Percentiles rank a stretch among this genome's conserved stretches.
These are phyloP conservation scores for Macrosiphum euphorbiae DNA, from an alignment of 2,888 invertebrate genomes.

Conservation along the genomic window DNA sequence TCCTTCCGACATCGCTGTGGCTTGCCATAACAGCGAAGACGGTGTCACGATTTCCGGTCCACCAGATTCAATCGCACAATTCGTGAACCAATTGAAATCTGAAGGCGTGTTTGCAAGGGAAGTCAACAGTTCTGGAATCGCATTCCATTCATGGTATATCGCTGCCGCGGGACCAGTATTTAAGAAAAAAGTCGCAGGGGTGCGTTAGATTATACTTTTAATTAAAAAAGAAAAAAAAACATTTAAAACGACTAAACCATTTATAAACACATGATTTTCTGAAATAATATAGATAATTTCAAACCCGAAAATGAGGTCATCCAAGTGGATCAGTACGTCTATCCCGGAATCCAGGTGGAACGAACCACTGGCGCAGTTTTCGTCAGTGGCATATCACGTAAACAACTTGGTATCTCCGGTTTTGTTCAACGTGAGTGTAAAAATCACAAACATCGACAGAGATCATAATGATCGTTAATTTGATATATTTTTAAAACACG, in stretches of 20 bases:
- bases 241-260: neutral
- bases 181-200: constrained; percentile 79
- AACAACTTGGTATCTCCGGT: constrained; percentile 96
- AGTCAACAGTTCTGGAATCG: constrained; percentile 85
- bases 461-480: neutral
- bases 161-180: constrained; percentile 87
- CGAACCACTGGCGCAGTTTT: constrained; percentile 81
- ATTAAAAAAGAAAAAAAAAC: neutral
- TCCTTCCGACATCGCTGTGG: constrained; percentile 85
- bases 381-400: constrained; percentile 94
- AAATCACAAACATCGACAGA: neutral
- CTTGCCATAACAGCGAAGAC: constrained; percentile 95
- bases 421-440: constrained; percentile 68
- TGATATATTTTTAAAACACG: constrained; percentile 70
- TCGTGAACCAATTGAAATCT: constrained; percentile 78
- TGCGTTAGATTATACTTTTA: constrained; percentile 65
- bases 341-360: constrained; percentile 89
- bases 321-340: constrained; percentile 94
- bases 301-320: constrained; percentile 81
- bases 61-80: constrained; percentile 76
- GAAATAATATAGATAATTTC: constrained; percentile 76
- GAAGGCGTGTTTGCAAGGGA: constrained; percentile 86
- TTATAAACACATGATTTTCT: neutral
- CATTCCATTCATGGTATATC: constrained; percentile 95
- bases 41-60: constrained; percentile 96